Conservation (phyloP, 2,113 vertebrate species). For the Aleadryas rufinucha region DNA sequence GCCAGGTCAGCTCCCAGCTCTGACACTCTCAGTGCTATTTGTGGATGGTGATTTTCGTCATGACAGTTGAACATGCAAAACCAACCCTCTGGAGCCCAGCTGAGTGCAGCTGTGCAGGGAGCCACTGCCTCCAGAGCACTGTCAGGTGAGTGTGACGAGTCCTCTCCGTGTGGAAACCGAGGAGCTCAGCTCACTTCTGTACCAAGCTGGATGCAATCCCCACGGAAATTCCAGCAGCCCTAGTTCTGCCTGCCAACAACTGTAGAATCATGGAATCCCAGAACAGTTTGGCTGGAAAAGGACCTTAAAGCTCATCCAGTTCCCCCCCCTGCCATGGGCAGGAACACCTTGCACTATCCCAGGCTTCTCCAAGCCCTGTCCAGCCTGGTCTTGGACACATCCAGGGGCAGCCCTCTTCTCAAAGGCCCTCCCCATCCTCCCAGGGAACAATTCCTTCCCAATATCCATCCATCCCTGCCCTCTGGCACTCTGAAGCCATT, state of each 20-base stretch:
- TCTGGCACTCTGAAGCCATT: neutral
- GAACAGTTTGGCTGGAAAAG: fast-evolving
- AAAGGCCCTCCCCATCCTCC: neutral
- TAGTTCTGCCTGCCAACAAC: neutral
- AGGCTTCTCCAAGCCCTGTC: neutral
- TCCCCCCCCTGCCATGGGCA: neutral
- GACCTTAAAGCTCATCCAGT: neutral
- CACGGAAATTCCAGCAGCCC: neutral
- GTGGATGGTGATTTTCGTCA: neutral
- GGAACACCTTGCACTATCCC: neutral
- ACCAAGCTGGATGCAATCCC: neutral
- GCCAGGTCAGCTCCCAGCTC: neutral
- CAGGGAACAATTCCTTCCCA: neutral
- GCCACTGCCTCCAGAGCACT: neutral
- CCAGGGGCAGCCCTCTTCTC: neutral
- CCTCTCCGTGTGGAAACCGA: neutral
- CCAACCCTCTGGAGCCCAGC: neutral
- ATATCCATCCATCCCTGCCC: neutral
- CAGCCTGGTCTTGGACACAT: neutral
- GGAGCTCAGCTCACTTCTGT: neutral
- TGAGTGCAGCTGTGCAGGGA: neutral
- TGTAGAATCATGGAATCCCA: neutral
- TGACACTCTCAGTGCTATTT: neutral
- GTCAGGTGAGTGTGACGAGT: neutral
- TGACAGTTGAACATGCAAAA: neutral